Evolutionary conservation across 1,140 invertebrate species (phyloP), one percentile per base, ranked within the genome.

Genomic region (Anoplophora glabripennis): DNA sequence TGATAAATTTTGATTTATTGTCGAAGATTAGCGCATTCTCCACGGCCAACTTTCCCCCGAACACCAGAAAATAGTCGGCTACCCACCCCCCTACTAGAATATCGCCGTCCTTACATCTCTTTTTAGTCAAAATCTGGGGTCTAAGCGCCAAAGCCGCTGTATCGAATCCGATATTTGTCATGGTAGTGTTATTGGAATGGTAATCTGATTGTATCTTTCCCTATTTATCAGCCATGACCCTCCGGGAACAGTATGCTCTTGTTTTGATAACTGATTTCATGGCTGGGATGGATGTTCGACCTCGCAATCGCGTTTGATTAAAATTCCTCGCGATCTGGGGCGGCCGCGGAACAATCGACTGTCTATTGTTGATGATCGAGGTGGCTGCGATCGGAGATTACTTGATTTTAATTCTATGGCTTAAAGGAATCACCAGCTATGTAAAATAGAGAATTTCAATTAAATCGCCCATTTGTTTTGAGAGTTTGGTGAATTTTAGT

Each of bases 151-250:
- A 18, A 47, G 18, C 44, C 12, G 12, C 44, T 46, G 44, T 18
- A 46, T 11, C 44, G 18, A 46, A 46, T 46, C 12, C 44, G 18
- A 46, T 4, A 46, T 46, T 46, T 46, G 44, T 46, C 17, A 46
- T 46, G 44, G 44, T 46, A 12, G 12, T 46, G 44, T 46, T 46
- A 46, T 46, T 46, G 44, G 44, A 12, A 46, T 46, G 44, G 18
- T 46, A 46, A 46, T 46, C 44, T 46, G 44, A 46, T 46, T 46
- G 44, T 46, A 46, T 46, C 44, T 46, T 46, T 15, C 18, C 18
- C 44, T 21, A 46, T 14, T 46, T 46, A 46, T 46, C 14, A 18
- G 18, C 12, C 14, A 3, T 46, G 44, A 46, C 44, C 44, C 44
- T 46, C 44, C 5, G 5, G 21, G 44, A 11, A 11, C 44, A 21